phyloP scores from a whole-genome alignment of 1,140 invertebrate species.

The Drosophila parvula region DNA sequence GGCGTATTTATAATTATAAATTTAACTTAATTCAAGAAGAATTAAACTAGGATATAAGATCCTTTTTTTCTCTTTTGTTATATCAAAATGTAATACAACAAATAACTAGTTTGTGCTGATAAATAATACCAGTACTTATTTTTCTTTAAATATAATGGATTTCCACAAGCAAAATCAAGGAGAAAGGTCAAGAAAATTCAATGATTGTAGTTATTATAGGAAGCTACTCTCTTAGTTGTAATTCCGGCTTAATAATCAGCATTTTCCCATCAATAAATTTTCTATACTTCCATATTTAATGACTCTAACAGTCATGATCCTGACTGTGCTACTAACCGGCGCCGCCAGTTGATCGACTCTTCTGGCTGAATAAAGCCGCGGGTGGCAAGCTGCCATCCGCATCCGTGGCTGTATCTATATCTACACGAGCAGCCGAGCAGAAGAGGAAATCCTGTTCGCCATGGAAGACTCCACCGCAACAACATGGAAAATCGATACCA shows the following conservation, averaged over 20 bases:
- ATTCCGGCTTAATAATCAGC: no score
- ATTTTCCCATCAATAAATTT: neutral
- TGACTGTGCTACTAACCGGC: slow-evolving; percentile 10
- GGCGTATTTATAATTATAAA: neutral
- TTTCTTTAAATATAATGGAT: no score
- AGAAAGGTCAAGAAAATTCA: no score
- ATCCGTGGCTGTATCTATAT: slow-evolving; percentile 35
- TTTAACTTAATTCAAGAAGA: neutral
- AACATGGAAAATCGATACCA: slow-evolving; percentile 72
- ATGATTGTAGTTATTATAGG: no score
- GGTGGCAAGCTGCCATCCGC: slow-evolving; percentile 16
- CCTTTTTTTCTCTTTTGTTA: no score
- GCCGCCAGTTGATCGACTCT: slow-evolving; percentile 41
- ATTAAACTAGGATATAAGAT: no score
- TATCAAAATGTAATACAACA: no score
- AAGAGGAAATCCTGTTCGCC: slow-evolving; percentile 69
- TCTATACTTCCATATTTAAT: neutral
- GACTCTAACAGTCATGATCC: no score
- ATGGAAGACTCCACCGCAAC: slow-evolving; percentile 25
- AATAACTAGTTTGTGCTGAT: no score
- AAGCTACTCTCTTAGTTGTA: no score
- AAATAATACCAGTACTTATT: no score
- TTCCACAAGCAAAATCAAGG: no score
- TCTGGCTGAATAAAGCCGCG: slow-evolving; percentile 18
- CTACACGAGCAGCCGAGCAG: slow-evolving; percentile 40